A percentile compares a stretch with the other conserved stretches of the same genome.
phyloP scores from a whole-genome alignment of 2,113 vertebrate genomes.

The Campylomormyrus tamandua region DNA sequence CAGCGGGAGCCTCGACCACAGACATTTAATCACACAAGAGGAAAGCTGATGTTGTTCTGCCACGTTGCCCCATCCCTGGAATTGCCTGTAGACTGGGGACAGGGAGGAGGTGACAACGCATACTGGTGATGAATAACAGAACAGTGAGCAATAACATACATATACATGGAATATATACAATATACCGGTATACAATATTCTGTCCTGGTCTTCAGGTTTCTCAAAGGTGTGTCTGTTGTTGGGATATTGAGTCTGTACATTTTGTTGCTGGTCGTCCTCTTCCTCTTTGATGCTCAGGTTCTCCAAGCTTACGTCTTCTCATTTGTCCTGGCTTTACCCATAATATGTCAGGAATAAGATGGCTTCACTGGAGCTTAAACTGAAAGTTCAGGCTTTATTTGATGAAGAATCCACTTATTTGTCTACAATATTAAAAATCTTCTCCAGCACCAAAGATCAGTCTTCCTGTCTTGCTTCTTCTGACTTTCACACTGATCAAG shows the following conservation, averaged over 20 bases:
- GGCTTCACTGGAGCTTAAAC: neutral
- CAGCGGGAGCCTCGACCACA: neutral
- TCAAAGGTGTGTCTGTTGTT: neutral
- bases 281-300: neutral
- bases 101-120: neutral
- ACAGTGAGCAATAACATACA: neutral
- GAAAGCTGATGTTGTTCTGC: neutral
- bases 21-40: neutral
- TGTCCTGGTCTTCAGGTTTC: neutral
- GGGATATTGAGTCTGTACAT: neutral
- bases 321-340: neutral
- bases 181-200: neutral
- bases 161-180: neutral
- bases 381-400: neutral
- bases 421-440: neutral
- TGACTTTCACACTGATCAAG: neutral
- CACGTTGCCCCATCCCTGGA: neutral
- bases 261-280: neutral
- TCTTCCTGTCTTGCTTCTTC: neutral
- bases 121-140: neutral
- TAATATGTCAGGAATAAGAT: neutral
- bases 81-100: neutral
- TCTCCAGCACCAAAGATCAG: neutral
- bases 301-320: neutral
- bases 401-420: neutral